phyloP scores from a whole-genome alignment of 2,797 vertebrate species.

The Karalla daura region DNA sequence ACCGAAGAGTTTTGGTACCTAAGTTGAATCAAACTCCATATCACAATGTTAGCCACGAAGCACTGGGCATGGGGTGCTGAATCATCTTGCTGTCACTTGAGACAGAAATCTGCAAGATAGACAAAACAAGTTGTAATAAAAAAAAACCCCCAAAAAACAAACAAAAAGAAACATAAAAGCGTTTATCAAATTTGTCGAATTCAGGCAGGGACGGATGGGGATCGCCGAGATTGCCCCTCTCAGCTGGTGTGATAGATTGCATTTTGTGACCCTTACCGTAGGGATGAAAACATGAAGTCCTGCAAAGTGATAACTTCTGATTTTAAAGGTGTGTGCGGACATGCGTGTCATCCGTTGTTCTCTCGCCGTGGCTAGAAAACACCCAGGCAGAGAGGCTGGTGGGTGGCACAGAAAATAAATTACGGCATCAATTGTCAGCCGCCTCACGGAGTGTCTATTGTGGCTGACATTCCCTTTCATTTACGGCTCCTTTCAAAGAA shows the following conservation, averaged over 20 bases:
- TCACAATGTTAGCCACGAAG: too few relatives aligned
- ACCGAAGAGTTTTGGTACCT: too few relatives aligned
- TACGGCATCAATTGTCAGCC: slow-evolving; percentile 57
- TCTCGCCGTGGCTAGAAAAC: too few relatives aligned
- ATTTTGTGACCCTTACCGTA: slow-evolving; percentile 11
- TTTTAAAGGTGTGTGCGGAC: background rate
- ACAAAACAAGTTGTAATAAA: too few relatives aligned
- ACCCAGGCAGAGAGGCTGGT: slow-evolving; percentile 48
- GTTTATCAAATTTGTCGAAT: too few relatives aligned
- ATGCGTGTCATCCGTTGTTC: too few relatives aligned
- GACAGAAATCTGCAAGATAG: too few relatives aligned
- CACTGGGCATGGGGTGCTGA: too few relatives aligned
- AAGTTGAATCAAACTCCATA: too few relatives aligned
- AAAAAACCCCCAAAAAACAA: too few relatives aligned
- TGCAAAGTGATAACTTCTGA: slow-evolving; percentile 4
- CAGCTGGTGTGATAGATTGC: slow-evolving; percentile 37
- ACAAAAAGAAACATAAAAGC: too few relatives aligned
- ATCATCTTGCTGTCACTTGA: too few relatives aligned
- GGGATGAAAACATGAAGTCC: slow-evolving; percentile 12
- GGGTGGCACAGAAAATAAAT: slow-evolving; percentile 53
- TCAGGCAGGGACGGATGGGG: slow-evolving; percentile 18
- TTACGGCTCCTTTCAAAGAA: slow-evolving; percentile 28
- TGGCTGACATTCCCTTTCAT: slow-evolving; percentile 42
- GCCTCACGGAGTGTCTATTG: slow-evolving; percentile 35
- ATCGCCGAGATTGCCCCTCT: background rate